These are phyloP conservation scores for Rhabdomys pumilio DNA, from an alignment of 2,797 vertebrate species.

Conservation along the genomic window DNA sequence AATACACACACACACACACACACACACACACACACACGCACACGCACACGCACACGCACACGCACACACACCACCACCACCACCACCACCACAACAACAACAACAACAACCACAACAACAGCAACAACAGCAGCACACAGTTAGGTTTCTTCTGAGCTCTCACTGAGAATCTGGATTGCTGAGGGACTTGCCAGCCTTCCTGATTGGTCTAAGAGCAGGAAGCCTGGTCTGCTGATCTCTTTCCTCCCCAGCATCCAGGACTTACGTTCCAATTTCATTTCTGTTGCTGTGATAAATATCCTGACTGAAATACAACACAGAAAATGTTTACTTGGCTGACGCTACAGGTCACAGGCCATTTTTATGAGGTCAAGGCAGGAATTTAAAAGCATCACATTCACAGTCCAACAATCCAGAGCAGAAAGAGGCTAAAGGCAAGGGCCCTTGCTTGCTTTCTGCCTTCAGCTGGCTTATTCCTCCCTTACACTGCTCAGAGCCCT, in stretches of 20 bases:
- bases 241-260: background rate
- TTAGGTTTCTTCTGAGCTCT: background rate
- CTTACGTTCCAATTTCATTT: background rate
- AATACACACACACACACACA: no score
- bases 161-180: background rate
- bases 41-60: background rate
- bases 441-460: background rate
- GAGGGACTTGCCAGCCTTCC: background rate
- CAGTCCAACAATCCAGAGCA: background rate
- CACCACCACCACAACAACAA: background rate
- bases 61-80: background rate
- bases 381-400: background rate
- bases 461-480: background rate
- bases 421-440: background rate
- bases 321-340: background rate
- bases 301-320: background rate
- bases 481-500: background rate
- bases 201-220: background rate
- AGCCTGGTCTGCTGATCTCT: background rate
- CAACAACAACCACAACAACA: background rate
- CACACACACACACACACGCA: no score
- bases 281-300: background rate
- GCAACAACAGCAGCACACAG: background rate
- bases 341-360: background rate
- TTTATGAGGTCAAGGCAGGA: background rate